These are phyloP conservation scores for Sitobion miscanthi DNA, from an alignment of 1,140 invertebrate species.

Conservation along the genomic window DNA sequence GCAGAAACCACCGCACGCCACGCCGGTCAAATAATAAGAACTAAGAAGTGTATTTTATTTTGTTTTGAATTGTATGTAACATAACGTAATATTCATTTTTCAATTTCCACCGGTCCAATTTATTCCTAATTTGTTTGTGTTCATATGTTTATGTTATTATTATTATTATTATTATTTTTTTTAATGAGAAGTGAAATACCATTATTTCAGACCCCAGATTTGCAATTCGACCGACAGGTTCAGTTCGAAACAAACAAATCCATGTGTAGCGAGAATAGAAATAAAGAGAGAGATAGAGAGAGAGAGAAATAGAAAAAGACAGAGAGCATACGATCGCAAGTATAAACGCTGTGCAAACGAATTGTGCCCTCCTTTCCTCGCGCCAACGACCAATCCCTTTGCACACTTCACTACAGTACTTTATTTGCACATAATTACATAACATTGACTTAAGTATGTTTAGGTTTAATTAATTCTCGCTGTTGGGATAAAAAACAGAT, in stretches of 20 bases:
- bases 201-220: not conserved
- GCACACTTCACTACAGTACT: conserved; percentile 20
- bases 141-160: not conserved
- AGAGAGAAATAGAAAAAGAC: not conserved
- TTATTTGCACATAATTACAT: conserved; percentile 47
- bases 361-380: not conserved
- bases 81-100: not conserved
- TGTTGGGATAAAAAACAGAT: conserved; percentile 43
- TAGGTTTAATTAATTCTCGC: conserved; percentile 48
- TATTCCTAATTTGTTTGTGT: not conserved
- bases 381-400: not conserved
- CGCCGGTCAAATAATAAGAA: not conserved
- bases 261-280: not conserved
- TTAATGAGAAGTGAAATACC: conserved; percentile 10
- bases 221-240: not conserved
- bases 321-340: not conserved
- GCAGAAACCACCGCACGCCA: not conserved
- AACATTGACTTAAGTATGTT: conserved; percentile 44
- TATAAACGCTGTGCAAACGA: conserved; percentile 33
- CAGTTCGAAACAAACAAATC: not conserved
- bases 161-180: not conserved
- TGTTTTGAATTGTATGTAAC: not conserved
- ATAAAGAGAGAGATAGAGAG: not conserved
- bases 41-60: not conserved
- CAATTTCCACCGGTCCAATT: not conserved